phyloP scores from a whole-genome alignment of 2,888 invertebrate genomes.

The Maniola hyperantus region DNA sequence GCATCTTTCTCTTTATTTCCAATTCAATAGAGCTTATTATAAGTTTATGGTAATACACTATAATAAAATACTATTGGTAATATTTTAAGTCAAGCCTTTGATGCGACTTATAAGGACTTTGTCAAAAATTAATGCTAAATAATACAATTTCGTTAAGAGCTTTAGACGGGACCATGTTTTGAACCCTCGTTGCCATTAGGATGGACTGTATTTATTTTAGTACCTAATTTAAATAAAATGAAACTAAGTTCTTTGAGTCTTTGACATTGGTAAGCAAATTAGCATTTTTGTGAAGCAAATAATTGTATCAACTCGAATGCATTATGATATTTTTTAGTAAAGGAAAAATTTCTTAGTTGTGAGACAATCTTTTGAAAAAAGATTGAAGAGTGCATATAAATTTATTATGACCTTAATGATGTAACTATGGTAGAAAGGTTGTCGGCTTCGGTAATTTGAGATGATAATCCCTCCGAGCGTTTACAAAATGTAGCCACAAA shows the following conservation, averaged over 20 bases:
- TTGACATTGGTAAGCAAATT: slow-evolving; percentile 74
- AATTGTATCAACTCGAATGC: slow-evolving; percentile 26
- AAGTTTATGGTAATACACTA: slow-evolving; percentile 14
- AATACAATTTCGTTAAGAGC: slow-evolving; percentile 79
- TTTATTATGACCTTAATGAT: slow-evolving; percentile 59
- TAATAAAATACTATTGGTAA: slow-evolving; percentile 15
- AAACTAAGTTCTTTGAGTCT: slow-evolving; percentile 73
- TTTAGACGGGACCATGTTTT: slow-evolving; percentile 63
- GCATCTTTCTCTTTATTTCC: slow-evolving; percentile 5
- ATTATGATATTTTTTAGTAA: slow-evolving; percentile 33
- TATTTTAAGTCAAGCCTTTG: slow-evolving; percentile 43
- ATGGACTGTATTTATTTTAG: slow-evolving; percentile 74
- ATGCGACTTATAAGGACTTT: slow-evolving; percentile 57
- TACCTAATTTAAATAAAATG: slow-evolving; percentile 79
- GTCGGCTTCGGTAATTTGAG: slow-evolving; percentile 54
- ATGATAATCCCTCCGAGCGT: slow-evolving; percentile 67
- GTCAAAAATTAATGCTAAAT: slow-evolving; percentile 80
- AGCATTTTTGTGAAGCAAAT: slow-evolving; percentile 50
- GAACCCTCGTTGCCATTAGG: slow-evolving; percentile 63
- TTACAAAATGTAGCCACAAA: slow-evolving; percentile 66
- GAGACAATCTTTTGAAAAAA: slow-evolving; percentile 38
- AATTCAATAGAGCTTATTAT: slow-evolving; percentile 3
- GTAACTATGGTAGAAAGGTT: slow-evolving; percentile 48
- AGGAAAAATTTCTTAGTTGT: slow-evolving; percentile 38
- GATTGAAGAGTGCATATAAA: slow-evolving; percentile 45